Evolutionary conservation across 2,797 vertebrate species (phyloP).

Genomic region (Myotis planiceps): DNA sequence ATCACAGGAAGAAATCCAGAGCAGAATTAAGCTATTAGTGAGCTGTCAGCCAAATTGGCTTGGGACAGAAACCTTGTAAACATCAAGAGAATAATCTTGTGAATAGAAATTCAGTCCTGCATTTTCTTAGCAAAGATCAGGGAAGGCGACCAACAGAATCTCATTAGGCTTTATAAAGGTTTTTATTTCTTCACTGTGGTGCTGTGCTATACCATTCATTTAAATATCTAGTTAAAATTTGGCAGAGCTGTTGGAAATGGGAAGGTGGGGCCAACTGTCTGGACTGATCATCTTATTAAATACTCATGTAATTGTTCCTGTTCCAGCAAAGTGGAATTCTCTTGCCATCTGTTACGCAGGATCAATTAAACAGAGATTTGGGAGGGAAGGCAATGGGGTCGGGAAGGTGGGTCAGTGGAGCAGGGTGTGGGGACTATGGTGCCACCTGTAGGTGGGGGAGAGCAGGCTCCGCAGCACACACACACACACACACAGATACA

Average conservation of each 20-base stretch:
- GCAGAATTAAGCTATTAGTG: conserved; percentile 31
- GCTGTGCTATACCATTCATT: neutral
- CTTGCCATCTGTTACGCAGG: conserved; percentile 78
- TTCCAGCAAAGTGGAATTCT: conserved; percentile 51
- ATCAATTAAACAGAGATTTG: conserved; percentile 43
- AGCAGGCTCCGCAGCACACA: neutral
- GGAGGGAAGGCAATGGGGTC: neutral
- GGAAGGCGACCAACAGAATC: conserved; percentile 30
- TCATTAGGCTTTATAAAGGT: neutral
- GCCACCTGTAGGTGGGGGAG: neutral
- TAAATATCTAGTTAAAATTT: conserved; percentile 50
- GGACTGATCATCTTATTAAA: conserved; percentile 59
- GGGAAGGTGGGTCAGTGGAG: neutral
- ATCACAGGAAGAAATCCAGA: conserved; percentile 9
- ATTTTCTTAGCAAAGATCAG: conserved; percentile 59
- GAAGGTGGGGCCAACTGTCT: neutral
- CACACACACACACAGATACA: rapidly evolving
- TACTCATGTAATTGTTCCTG: conserved; percentile 50
- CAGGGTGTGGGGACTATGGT: neutral
- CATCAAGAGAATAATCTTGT: conserved; percentile 60
- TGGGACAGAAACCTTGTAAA: conserved; percentile 68
- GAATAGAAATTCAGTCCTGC: conserved; percentile 23
- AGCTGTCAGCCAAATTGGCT: conserved; percentile 34
- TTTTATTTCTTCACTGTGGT: conserved; percentile 16
- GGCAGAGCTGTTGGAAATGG: neutral